A percentile compares a stretch with the other conserved stretches of the same genome.
These are phyloP conservation scores for Oriolus oriolus DNA, from an alignment of 2,113 vertebrate genomes.

Conservation along the genomic window DNA sequence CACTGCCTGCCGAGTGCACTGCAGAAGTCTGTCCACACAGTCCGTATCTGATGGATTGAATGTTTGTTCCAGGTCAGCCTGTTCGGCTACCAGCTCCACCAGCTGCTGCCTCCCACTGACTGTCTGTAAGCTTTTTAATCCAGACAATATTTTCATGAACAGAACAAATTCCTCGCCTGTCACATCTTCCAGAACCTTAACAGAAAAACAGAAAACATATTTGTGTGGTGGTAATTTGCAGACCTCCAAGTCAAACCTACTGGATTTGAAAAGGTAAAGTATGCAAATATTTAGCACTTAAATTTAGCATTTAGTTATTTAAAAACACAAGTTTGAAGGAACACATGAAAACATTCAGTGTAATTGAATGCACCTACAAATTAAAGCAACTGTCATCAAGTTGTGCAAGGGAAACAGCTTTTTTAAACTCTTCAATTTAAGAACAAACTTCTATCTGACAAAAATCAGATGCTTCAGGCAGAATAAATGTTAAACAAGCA, in stretches of 20 bases:
- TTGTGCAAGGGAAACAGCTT: background rate
- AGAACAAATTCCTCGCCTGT: constrained; percentile 97
- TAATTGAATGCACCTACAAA: background rate
- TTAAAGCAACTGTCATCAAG: background rate
- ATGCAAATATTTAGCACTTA: background rate
- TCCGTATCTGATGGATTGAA: constrained; percentile 90
- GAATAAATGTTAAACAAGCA: background rate
- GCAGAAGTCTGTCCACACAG: constrained; percentile 91
- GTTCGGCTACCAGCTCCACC: constrained; percentile 93
- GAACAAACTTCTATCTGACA: background rate
- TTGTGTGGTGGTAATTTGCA: background rate
- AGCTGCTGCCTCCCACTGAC: constrained; percentile 93
- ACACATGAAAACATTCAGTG: background rate
- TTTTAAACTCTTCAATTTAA: background rate
- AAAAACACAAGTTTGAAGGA: background rate
- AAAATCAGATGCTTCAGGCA: background rate
- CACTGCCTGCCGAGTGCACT: constrained; percentile 95
- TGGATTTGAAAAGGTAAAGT: background rate
- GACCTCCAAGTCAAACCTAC: background rate
- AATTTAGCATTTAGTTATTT: background rate
- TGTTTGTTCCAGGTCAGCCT: constrained; percentile 91
- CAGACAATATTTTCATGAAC: constrained; percentile 93
- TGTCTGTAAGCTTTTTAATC: constrained; percentile 88
- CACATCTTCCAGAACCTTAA: constrained; percentile 95
- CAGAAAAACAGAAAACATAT: background rate